Evolutionary conservation across 2,113 vertebrate genomes (phyloP), one percentile per base, ranked within the genome.

Genomic region (Calyptomena viridis): DNA sequence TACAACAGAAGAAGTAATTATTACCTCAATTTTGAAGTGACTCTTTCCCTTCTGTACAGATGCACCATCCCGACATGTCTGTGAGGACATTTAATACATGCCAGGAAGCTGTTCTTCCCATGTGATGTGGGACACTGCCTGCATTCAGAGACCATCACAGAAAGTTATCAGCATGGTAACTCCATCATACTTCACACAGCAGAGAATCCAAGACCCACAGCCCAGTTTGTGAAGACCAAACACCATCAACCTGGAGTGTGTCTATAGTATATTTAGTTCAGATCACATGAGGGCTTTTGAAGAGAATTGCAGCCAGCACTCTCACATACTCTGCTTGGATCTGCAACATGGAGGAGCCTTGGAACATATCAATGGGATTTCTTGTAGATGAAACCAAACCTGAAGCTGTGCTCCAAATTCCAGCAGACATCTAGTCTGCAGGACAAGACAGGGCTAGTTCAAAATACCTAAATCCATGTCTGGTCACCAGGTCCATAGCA

Each of bases 161-260:
- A 18, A n/a, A 50, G 14, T 18, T 42, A 47, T 3, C 79, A 66
- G 23, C 39, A 7, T 4, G 2, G 10, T 19, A n/a, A 73, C 62
- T 40, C 42, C 11, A 9, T 37, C 12, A 3, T 56, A 1, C 30
- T 83, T 75, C 27, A 42, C 12, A 33, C 25, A 69, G 17, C 27
- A 53, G 49, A 75, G 53, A 72, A 64, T 4, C 28, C 78, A 20
- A 44, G 13, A 58, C 9, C 50, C 62, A 24, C 39, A 67, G 30
- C 20, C 46, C 42, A 9, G 6, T 24, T 2, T 59, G 28, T 27
- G 50, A 46, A 71, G 15, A 20, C 18, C 60, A 73, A 73, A 50
- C 20, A 17, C 11, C 60, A 18, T 8, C 66, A 59, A 1, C 31
- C 42, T 14, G 3, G 23, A 42, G 23, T 0, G 1, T 31, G 21